A percentile compares a stretch with the other conserved stretches of the same genome.
Conservation (phyloP, 2,113 vertebrate species). For the Boulengeromyrus knoepffleri region DNA sequence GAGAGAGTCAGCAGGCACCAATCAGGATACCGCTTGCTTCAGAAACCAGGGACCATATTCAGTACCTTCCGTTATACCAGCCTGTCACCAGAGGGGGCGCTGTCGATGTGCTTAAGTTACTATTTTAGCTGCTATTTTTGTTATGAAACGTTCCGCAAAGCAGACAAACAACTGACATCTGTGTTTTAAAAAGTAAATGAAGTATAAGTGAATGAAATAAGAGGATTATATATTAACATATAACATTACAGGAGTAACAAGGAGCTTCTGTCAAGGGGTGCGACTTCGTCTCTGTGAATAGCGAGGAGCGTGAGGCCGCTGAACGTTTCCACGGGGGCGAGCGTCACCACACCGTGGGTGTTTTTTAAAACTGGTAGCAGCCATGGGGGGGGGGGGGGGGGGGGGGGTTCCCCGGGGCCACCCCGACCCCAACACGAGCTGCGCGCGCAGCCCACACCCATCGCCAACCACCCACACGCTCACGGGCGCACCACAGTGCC, state of each 20-base stretch:
- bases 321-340: not conserved
- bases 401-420: not conserved
- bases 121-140: not conserved
- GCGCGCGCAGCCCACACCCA: no score
- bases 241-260: not conserved
- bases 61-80: not conserved
- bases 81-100: not conserved
- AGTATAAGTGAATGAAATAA: not conserved
- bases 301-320: no score
- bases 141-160: not conserved
- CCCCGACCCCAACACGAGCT: no score
- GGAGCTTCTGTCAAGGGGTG: not conserved
- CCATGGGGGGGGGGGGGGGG: not conserved
- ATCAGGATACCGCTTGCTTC: not conserved
- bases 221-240: not conserved
- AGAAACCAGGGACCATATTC: not conserved
- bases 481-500: no score
- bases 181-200: not conserved
- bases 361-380: not conserved
- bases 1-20: not conserved
- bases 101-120: not conserved
- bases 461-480: no score
- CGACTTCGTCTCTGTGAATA: not conserved
- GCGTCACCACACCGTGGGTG: not conserved
- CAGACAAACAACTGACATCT: not conserved